Evolutionary conservation across 2,888 invertebrate genomes (phyloP), one percentile per base, ranked within the genome.

Genomic region (Pecten maximus): DNA sequence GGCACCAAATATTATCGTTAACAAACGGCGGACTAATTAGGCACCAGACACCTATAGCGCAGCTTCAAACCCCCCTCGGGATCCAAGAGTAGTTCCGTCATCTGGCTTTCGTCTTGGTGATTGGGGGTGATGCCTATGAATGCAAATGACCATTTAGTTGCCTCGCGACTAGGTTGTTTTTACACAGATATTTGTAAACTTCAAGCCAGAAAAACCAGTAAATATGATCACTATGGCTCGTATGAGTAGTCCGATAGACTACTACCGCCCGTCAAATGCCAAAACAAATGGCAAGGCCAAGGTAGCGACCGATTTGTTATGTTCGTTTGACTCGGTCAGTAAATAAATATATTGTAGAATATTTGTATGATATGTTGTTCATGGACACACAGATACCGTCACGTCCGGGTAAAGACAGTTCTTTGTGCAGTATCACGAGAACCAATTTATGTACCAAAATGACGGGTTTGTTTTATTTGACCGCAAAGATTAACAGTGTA

Each of bases 1-100:
- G 91, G 91, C 91, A 91, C 91, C 91, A 88, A 50, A 40, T 60
- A 89, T 88, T 89, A 91, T 90, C 90, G 86, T 74, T 88, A 86
- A 91, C 91, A 91, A 90, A 89, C 90, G 88, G 40, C 40, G 74
- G 28, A 54, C 90, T 90, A 91, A 91, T 91, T 91, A 92, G 54
- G 87, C 39, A 54, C 87, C 88, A 92, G 91, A 91, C 91, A 92
- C 91, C 91, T 91, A 91, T 88, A 88, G 91, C 89, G 91, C 40
- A 74, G 74, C 74, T 35, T 74, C 74, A 74, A 74, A 35, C 54
- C 87, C 40, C 48, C 60, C 89, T 89, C 90, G 87, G 87, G 88
- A 88, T 88, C 87, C 40, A 90, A 88, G 90, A 91, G 89, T 88
- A 89, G 88, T 88, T 87, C 40, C 40, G 86, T 54, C 91, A 92